Conservation (phyloP, 2,797 vertebrate genomes). For the Tinamus major region DNA sequence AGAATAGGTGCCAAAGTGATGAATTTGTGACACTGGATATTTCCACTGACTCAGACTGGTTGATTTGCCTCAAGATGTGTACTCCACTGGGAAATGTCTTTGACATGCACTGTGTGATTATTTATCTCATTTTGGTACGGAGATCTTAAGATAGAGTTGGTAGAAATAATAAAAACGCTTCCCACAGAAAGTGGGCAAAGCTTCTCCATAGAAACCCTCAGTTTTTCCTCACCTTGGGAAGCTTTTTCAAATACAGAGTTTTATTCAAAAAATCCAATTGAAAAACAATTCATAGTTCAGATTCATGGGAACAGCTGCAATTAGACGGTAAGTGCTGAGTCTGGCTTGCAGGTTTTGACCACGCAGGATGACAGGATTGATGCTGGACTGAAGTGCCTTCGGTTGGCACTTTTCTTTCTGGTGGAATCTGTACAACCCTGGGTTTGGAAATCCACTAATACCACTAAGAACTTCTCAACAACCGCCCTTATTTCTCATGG, state of each 20-base stretch:
- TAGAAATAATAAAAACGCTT: neutral
- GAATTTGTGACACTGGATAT: neutral
- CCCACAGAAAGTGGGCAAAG: neutral
- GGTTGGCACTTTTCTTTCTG: neutral
- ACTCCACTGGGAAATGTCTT: neutral
- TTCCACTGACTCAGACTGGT: neutral
- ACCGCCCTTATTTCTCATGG: neutral
- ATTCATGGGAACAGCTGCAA: neutral
- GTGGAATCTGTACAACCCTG: neutral
- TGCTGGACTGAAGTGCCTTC: neutral
- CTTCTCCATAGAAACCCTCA: neutral
- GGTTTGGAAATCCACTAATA: neutral
- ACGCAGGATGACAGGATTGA: neutral
- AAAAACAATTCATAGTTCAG: neutral
- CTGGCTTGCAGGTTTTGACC: neutral
- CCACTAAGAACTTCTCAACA: neutral
- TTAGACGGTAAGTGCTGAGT: neutral
- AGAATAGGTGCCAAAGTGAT: neutral
- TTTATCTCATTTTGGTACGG: neutral
- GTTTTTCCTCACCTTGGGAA: neutral
- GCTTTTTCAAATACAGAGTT: neutral
- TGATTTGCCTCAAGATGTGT: neutral
- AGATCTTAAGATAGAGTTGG: neutral
- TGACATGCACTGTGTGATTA: neutral
- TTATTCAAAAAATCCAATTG: neutral